These are phyloP conservation scores for Eremobia ochroleuca DNA, from an alignment of 2,888 invertebrate genomes.

Conservation along the genomic window DNA sequence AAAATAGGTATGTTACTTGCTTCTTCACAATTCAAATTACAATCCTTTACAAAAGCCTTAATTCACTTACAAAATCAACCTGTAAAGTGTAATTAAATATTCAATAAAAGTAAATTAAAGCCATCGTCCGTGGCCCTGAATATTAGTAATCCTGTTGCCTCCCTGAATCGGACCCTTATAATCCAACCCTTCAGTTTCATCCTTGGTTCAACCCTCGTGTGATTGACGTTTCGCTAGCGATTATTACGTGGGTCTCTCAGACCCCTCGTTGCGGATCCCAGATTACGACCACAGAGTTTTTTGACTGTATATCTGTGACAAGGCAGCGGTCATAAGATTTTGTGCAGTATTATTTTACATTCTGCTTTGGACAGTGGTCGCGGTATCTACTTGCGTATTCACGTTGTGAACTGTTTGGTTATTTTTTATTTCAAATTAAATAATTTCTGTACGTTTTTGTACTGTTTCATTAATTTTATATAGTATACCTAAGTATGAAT, in stretches of 20 bases:
- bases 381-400: constrained; percentile 36
- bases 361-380: constrained; percentile 23
- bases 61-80: constrained; percentile 68
- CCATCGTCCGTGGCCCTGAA: constrained; percentile 81
- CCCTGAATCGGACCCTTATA: constrained; percentile 87
- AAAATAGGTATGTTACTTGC: too few species aligned
- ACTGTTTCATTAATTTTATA: not conserved
- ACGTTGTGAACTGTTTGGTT: constrained; percentile 24
- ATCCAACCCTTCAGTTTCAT: constrained; percentile 88
- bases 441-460: constrained; percentile 21
- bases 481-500: not conserved
- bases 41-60: constrained; percentile 34
- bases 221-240: constrained; percentile 86
- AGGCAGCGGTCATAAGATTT: constrained; percentile 55
- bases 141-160: constrained; percentile 86
- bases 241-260: constrained; percentile 78
- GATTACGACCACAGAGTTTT: constrained; percentile 78
- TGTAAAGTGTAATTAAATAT: constrained; percentile 81
- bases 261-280: constrained; percentile 73
- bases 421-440: constrained; percentile 26
- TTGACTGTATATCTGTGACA: constrained; percentile 61
- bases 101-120: constrained; percentile 84
- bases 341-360: constrained; percentile 54
- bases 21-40: too few species aligned
- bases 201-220: constrained; percentile 82